phyloP scores from a whole-genome alignment of 2,113 vertebrate species.

The Neofelis nebulosa region DNA sequence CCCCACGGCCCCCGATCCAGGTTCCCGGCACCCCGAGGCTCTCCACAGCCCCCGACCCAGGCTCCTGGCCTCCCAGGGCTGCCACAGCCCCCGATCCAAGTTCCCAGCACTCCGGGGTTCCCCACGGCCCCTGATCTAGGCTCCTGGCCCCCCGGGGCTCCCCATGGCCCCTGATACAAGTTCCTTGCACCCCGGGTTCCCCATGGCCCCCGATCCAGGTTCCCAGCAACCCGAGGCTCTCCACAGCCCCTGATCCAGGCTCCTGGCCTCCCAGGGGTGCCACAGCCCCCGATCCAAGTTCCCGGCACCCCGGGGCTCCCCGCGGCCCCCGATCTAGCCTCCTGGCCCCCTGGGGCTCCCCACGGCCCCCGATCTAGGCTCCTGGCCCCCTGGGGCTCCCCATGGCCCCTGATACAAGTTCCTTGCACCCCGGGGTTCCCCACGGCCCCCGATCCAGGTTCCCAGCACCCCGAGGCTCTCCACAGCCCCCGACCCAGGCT shows the following conservation, averaged over 20 bases:
- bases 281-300: too few species aligned
- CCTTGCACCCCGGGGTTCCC: too few species aligned
- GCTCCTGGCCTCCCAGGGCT: too few species aligned
- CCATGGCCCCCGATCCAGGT: not conserved
- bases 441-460: too few species aligned
- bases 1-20: not conserved
- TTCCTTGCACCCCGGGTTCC: not conserved
- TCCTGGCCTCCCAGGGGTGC: not conserved
- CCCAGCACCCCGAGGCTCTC: too few species aligned
- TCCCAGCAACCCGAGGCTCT: not conserved
- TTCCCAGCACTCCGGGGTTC: rapidly evolving
- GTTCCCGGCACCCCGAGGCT: not conserved
- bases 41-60: not conserved
- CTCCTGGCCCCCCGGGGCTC: not conserved
- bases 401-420: too few species aligned
- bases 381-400: not conserved
- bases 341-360: not conserved
- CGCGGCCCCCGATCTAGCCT: too few species aligned
- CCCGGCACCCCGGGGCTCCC: too few species aligned
- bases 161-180: not conserved
- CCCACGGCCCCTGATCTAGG: not conserved
- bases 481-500: too few species aligned
- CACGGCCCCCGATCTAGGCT: not conserved
- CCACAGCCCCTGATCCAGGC: not conserved
- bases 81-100: not conserved